These are phyloP conservation scores for Nymphalis urticae DNA, from an alignment of 2,888 invertebrate species.

Conservation along the genomic window DNA sequence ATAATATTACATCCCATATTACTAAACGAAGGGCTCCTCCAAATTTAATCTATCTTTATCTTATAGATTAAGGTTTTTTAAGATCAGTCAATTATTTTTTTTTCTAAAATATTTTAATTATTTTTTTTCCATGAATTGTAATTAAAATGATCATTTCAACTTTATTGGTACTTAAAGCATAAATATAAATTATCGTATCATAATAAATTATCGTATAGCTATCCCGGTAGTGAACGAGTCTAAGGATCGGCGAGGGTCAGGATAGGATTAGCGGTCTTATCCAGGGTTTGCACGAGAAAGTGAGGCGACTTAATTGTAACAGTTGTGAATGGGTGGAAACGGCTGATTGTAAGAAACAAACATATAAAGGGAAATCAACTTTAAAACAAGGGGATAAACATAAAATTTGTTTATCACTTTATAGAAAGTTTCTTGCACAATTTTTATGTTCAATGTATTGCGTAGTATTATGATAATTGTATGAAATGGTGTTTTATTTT, in stretches of 20 bases:
- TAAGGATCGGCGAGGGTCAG: conserved; percentile 31
- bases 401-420: background rate
- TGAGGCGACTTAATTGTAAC: conserved; percentile 50
- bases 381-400: background rate
- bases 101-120: no score
- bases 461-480: background rate
- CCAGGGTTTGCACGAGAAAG: conserved; percentile 42
- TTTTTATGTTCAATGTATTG: background rate
- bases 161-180: background rate
- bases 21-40: no score
- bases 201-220: conserved; percentile 10
- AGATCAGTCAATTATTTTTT: no score
- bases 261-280: conserved; percentile 47
- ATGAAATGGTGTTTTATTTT: background rate
- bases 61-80: no score
- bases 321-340: conserved; percentile 42
- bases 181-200: background rate
- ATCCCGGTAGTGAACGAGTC: background rate
- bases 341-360: conserved; percentile 12
- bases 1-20: no score
- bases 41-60: no score
- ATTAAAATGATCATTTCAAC: no score
- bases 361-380: background rate
- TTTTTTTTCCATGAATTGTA: no score
- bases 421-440: background rate